These are phyloP conservation scores for Takifugu bimaculatus DNA, from an alignment of 2,113 vertebrate genomes.

Conservation along the genomic window DNA sequence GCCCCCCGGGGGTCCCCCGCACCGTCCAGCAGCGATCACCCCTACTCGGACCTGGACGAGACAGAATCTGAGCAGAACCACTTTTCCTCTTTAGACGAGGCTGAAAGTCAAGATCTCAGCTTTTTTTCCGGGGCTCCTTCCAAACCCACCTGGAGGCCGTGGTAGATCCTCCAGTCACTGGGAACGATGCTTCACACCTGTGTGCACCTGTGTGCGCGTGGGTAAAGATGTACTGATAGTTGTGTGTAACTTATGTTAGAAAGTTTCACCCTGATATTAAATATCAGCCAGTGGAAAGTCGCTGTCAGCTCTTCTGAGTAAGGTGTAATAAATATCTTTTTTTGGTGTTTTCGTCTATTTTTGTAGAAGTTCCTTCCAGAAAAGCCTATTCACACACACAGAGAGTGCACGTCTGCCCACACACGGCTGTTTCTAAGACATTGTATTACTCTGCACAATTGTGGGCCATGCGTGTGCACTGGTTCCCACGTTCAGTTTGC, in stretches of 20 bases:
- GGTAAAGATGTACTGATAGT: constrained; percentile 38
- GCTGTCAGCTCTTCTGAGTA: constrained; percentile 25
- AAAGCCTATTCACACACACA: constrained; percentile 35
- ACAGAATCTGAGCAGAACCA: constrained; percentile 78
- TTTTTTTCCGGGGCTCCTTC: constrained; percentile 58
- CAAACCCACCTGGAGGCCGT: constrained; percentile 89
- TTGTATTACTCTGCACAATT: constrained; percentile 49
- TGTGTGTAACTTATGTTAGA: constrained; percentile 57
- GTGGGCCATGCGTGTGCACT: constrained; percentile 45
- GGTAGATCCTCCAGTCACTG: constrained; percentile 70
- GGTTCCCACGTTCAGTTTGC: constrained; percentile 34
- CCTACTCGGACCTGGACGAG: constrained; percentile 85
- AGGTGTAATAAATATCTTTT: constrained; percentile 54
- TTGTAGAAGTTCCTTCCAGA: constrained; percentile 11
- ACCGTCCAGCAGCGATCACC: constrained; percentile 73
- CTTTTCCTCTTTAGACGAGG: constrained; percentile 65
- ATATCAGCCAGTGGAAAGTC: constrained; percentile 24
- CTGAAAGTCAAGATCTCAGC: constrained; percentile 55
- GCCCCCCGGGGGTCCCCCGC: constrained; percentile 50
- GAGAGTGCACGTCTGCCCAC: constrained; percentile 48
- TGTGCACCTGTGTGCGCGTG: constrained; percentile 30
- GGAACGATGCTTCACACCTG: neutral
- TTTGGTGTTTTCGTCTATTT: constrained; percentile 18
- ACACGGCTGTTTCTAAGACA: constrained; percentile 48
- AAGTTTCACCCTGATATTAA: constrained; percentile 40